Evolutionary conservation across 2,888 invertebrate genomes (phyloP).

Genomic region (Salticus scenicus): DNA sequence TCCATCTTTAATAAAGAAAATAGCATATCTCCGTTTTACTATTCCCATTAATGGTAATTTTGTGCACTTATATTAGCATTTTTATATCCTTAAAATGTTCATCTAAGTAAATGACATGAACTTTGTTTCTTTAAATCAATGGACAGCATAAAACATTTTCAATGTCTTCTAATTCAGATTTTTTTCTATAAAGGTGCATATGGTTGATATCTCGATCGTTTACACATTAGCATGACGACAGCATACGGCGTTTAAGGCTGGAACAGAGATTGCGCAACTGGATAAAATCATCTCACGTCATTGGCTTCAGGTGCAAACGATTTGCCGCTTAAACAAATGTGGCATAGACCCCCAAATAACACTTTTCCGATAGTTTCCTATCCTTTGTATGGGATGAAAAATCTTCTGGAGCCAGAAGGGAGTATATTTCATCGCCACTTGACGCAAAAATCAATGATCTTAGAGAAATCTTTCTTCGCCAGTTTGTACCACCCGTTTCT

Average conservation of each 20-base stretch:
- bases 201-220: too few relatives aligned
- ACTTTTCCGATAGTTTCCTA: slow-evolving; percentile 60
- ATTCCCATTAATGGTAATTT: too few relatives aligned
- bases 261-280: not conserved
- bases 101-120: too few relatives aligned
- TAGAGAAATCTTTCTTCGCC: slow-evolving; percentile 12
- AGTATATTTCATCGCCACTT: slow-evolving; percentile 60
- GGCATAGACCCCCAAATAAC: slow-evolving; percentile 41
- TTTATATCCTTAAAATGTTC: too few relatives aligned
- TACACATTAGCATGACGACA: not conserved
- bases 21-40: too few relatives aligned
- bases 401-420: slow-evolving; percentile 33
- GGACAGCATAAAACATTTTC: too few relatives aligned
- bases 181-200: too few relatives aligned
- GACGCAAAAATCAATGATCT: slow-evolving; percentile 60
- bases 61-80: too few relatives aligned
- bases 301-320: slow-evolving; percentile 39
- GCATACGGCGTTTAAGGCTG: not conserved
- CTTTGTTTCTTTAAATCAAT: too few relatives aligned
- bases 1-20: too few relatives aligned
- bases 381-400: slow-evolving; percentile 60
- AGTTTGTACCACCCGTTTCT: slow-evolving; percentile 7
- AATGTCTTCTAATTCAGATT: too few relatives aligned
- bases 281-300: slow-evolving; percentile 14
- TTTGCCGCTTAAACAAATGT: slow-evolving; percentile 40